Evolutionary conservation across 1,140 invertebrate genomes (phyloP).

Genomic region (Gyrodactylus bullatarudis): DNA sequence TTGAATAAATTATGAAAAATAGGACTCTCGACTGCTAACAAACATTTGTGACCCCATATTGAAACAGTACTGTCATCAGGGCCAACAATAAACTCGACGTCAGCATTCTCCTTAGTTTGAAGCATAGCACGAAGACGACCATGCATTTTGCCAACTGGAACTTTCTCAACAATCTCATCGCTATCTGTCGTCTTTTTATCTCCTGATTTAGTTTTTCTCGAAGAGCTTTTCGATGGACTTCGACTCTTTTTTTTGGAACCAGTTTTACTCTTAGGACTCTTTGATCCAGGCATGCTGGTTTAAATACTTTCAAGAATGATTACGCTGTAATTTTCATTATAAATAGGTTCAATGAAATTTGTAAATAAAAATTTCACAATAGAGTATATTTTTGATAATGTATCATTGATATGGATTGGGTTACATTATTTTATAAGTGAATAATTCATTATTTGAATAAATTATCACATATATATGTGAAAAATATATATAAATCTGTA

Average conservation of each 20-base stretch:
- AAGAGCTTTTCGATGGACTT: too few relatives aligned
- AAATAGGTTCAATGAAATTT: too few relatives aligned
- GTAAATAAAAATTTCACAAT: too few relatives aligned
- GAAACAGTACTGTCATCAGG: background rate
- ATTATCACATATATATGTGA: too few relatives aligned
- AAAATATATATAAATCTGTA: too few relatives aligned
- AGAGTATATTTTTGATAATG: too few relatives aligned
- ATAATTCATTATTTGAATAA: too few relatives aligned
- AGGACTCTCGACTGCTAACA: background rate
- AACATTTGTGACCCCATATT: background rate
- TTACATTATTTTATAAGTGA: too few relatives aligned
- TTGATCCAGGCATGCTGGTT: background rate
- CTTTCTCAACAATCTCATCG: background rate
- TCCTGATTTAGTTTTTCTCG: background rate
- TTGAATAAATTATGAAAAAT: conserved; percentile 1
- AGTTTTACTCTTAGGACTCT: background rate
- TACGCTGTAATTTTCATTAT: too few relatives aligned
- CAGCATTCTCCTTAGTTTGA: background rate
- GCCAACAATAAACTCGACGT: conserved; percentile 5
- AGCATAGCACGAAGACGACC: background rate
- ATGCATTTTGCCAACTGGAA: background rate
- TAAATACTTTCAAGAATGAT: too few relatives aligned
- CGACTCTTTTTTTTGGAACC: too few relatives aligned
- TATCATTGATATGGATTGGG: too few relatives aligned
- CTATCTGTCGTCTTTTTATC: background rate